Evolutionary conservation across 2,888 invertebrate genomes (phyloP).

Genomic region (Calameuta pallipes): DNA sequence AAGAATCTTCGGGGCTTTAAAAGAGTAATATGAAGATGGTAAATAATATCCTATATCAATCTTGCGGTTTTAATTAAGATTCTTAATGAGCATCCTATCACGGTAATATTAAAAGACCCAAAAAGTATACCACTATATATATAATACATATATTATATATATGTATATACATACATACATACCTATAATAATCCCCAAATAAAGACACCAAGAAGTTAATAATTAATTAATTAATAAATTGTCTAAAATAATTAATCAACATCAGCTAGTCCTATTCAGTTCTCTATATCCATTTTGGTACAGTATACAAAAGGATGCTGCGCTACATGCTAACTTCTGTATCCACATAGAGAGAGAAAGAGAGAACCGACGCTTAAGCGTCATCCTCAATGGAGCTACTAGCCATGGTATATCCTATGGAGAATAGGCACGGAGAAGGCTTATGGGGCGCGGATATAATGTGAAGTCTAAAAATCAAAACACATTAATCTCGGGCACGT

Average conservation of each 20-base stretch:
- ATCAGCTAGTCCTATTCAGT: not conserved
- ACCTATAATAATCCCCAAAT: too few species aligned
- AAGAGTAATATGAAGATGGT: constrained; percentile 2
- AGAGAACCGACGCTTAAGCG: not conserved
- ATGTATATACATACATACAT: too few species aligned
- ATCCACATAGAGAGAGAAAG: not conserved
- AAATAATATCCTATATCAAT: not conserved
- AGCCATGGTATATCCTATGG: too few species aligned
- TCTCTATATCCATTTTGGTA: not conserved
- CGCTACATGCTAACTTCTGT: not conserved
- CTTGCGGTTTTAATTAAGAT: too few species aligned
- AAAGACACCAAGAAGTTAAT: too few species aligned
- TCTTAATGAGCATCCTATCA: too few species aligned
- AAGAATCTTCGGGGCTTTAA: not conserved
- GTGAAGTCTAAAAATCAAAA: constrained; percentile 65
- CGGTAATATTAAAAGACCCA: too few species aligned
- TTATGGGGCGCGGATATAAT: constrained; percentile 52
- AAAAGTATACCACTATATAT: too few species aligned
- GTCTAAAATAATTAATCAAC: constrained; percentile 36
- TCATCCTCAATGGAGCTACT: not conserved
- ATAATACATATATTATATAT: too few species aligned
- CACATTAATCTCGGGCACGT: constrained; percentile 66
- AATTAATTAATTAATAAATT: constrained; percentile 28
- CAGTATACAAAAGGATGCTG: constrained; percentile 7
- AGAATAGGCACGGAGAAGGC: constrained; percentile 38